phyloP scores from a whole-genome alignment of 1,140 invertebrate genomes.

The Idris sp. region DNA sequence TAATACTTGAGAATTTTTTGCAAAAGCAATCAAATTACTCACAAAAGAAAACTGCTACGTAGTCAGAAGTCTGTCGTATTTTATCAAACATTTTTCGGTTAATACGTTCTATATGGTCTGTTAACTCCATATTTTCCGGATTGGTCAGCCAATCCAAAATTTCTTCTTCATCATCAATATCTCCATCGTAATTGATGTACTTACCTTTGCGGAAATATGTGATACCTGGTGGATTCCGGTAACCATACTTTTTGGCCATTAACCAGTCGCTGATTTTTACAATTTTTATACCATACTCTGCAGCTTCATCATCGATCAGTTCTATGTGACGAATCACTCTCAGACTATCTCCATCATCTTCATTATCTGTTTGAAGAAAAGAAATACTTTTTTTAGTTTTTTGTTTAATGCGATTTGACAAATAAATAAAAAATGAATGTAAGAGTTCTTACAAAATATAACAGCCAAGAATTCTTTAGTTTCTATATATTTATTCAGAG shows the following conservation, averaged over 20 bases:
- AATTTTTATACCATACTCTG: constrained; percentile 94
- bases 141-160: constrained; percentile 95
- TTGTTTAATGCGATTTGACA: neutral
- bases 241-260: constrained; percentile 97
- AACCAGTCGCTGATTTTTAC: constrained; percentile 92
- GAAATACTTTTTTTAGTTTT: neutral
- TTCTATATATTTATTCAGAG: constrained; percentile 90
- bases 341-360: constrained; percentile 88
- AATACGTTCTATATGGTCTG: constrained; percentile 94
- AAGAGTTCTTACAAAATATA: constrained; percentile 93
- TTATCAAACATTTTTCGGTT: constrained; percentile 96
- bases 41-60: constrained; percentile 97
- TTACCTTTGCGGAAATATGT: constrained; percentile 95
- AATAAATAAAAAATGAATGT: too few relatives aligned
- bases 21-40: constrained; percentile 76
- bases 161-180: constrained; percentile 95
- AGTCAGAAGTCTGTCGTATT: constrained; percentile 92
- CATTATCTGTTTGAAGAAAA: constrained; percentile 82
- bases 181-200: constrained; percentile 93
- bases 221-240: constrained; percentile 91
- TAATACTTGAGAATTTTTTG: neutral
- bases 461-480: constrained; percentile 95
- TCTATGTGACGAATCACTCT: constrained; percentile 90
- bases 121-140: constrained; percentile 95
- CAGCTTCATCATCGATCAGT: constrained; percentile 93